These are phyloP conservation scores for Theodoxus fluviatilis DNA, from an alignment of 2,888 invertebrate species.

Conservation along the genomic window DNA sequence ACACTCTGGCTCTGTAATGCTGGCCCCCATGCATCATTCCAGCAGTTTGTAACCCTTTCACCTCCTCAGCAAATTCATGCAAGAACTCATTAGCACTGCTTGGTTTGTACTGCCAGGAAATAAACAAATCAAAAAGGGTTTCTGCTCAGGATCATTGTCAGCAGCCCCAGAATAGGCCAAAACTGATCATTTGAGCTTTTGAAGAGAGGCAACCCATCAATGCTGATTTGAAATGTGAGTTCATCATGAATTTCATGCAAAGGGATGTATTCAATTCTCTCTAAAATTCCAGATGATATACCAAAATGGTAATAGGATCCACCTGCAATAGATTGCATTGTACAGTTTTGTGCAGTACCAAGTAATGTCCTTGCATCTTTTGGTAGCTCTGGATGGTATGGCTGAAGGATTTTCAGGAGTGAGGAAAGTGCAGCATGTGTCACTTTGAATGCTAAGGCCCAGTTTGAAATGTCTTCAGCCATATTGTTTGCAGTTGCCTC, in stretches of 20 bases:
- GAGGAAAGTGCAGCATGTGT: neutral
- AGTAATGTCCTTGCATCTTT: slow-evolving; percentile 23
- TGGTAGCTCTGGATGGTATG: neutral
- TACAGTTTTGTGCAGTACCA: neutral
- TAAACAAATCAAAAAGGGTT: slow-evolving; percentile 28
- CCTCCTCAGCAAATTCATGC: too few species aligned
- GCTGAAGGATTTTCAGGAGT: slow-evolving; percentile 4
- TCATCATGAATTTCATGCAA: too few species aligned
- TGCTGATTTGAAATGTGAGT: slow-evolving; percentile 22
- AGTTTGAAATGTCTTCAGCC: too few species aligned
- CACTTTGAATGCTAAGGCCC: too few species aligned
- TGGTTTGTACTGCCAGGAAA: slow-evolving; percentile 28
- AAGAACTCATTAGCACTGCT: too few species aligned
- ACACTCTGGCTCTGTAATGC: slow-evolving; percentile 3
- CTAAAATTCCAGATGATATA: too few species aligned
- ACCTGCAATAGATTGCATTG: neutral
- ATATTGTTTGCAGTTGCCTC: too few species aligned
- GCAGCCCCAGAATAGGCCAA: slow-evolving; percentile 26
- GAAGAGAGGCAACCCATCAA: slow-evolving; percentile 30
- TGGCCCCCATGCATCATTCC: neutral
- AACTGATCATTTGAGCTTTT: slow-evolving; percentile 25
- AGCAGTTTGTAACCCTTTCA: slow-evolving; percentile 1
- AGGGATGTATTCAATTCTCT: too few species aligned
- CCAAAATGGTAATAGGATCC: slow-evolving; percentile 15
- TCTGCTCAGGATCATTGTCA: neutral